Evolutionary conservation across 2,888 invertebrate species (phyloP), one percentile per base, ranked within the genome.

Genomic region (Drosophila yooni): DNA sequence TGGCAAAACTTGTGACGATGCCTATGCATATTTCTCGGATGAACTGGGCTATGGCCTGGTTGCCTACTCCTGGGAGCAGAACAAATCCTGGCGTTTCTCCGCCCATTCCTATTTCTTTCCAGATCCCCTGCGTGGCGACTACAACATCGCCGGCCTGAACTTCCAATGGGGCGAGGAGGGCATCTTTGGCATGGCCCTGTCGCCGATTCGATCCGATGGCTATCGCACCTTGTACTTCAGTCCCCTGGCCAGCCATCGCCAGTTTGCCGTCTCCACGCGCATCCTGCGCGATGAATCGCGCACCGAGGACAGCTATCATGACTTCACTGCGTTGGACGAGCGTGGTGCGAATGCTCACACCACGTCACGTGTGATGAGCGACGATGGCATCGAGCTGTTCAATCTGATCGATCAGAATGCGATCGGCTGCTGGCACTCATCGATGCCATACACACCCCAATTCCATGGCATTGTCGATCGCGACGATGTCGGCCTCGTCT

Each of bases 151-250:
- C 7, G 97, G 97, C 0, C 93, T 97, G 15, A 97, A 97, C 92
- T 97, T 97, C 94, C 97, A 97, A 92, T 97, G 97, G 97, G 95
- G 95, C 31, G 95, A 95, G 79, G 97, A 97, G 93, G 97, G 96
- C 18, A 96, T 97, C 72, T 97, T 97, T 81, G 97, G 97, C 1
- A 95, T 97, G 92, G 95, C 96, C 0, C 92, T 97, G 2, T 95
- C 96, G 0, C 95, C 97, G 0, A 91, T 94, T 7, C 94, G 95
- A 21, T 85, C 93, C 13, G 95, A 96, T 86, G 96, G 97, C 25
- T 96, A 93, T 89, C 95, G 96, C 82, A 95, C 95, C 0, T 93
- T 97, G 50, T 96, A 95, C 93, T 97, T 97, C 93, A 96, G 96
- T 89, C 96, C 97, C 0, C 92, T 97, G 74, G 95, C 97, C 68